phyloP scores from a whole-genome alignment of 2,888 invertebrate species.

The Parthenolecanium corni region DNA sequence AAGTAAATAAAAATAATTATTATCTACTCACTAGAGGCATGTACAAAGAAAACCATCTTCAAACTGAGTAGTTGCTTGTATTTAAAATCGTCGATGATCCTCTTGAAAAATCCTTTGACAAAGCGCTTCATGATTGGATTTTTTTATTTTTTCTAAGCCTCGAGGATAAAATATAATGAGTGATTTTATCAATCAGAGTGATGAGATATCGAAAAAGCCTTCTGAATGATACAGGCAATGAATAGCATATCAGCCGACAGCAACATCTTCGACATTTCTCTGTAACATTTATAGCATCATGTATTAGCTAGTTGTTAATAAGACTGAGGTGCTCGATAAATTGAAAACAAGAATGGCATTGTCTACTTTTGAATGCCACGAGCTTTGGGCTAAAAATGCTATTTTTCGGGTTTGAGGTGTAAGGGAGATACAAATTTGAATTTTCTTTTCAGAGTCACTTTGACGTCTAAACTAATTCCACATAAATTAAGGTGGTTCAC shows the following conservation, averaged over 20 bases:
- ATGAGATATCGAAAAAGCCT: neutral
- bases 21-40: slow-evolving; percentile 66
- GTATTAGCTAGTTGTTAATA: too few species aligned
- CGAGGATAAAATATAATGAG: neutral
- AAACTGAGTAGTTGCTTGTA: slow-evolving; percentile 60
- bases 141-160: neutral
- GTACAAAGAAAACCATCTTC: slow-evolving; percentile 64
- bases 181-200: neutral
- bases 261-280: slow-evolving; percentile 9
- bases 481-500: too few species aligned
- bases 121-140: slow-evolving; percentile 32
- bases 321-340: too few species aligned
- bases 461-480: too few species aligned
- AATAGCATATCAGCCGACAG: slow-evolving; percentile 3
- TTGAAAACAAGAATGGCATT: too few species aligned
- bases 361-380: too few species aligned
- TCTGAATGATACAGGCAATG: neutral
- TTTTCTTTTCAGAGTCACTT: too few species aligned
- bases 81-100: slow-evolving; percentile 57
- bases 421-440: too few species aligned
- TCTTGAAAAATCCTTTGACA: slow-evolving; percentile 45
- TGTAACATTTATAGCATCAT: neutral
- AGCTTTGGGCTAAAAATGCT: too few species aligned
- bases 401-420: too few species aligned
- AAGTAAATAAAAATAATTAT: too few species aligned